A percentile compares a stretch with the other conserved stretches of the same genome.
phyloP scores from a whole-genome alignment of 2,797 vertebrate species.

The Pangasius krempfi region DNA sequence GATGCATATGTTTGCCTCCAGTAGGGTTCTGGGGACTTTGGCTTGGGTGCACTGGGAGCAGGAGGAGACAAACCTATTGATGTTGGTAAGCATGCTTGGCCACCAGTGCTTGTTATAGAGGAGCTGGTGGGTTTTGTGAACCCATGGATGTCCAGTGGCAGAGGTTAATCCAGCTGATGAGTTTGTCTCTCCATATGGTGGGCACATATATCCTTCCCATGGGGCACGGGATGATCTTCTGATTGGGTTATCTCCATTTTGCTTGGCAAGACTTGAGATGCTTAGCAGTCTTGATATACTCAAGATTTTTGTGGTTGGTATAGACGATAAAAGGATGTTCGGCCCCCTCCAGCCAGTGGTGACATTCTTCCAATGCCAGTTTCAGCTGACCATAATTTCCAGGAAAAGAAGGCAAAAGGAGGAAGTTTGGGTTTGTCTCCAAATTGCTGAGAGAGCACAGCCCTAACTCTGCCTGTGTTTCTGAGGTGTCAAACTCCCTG shows the following conservation, averaged over 20 bases:
- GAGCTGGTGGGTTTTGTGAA: neutral
- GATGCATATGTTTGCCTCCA: neutral
- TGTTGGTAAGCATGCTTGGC: neutral
- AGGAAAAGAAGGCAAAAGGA: neutral
- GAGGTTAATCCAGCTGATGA: neutral
- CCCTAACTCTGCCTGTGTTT: neutral
- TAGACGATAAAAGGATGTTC: neutral
- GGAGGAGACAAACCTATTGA: neutral
- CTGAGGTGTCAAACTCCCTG: neutral
- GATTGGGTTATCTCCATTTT: neutral
- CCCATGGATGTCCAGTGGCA: neutral
- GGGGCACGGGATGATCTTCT: neutral
- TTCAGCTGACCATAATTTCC: neutral
- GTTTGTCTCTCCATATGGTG: neutral
- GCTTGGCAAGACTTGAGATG: neutral
- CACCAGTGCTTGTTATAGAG: neutral
- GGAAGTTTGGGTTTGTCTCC: neutral
- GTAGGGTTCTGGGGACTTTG: neutral
- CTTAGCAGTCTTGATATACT: neutral
- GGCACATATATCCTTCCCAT: neutral
- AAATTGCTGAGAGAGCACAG: neutral
- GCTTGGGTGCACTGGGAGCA: neutral
- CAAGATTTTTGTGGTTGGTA: neutral
- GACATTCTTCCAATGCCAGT: neutral
- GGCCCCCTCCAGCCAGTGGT: neutral